Evolutionary conservation across 2,888 invertebrate species (phyloP).

Genomic region (Malacosoma neustria): DNA sequence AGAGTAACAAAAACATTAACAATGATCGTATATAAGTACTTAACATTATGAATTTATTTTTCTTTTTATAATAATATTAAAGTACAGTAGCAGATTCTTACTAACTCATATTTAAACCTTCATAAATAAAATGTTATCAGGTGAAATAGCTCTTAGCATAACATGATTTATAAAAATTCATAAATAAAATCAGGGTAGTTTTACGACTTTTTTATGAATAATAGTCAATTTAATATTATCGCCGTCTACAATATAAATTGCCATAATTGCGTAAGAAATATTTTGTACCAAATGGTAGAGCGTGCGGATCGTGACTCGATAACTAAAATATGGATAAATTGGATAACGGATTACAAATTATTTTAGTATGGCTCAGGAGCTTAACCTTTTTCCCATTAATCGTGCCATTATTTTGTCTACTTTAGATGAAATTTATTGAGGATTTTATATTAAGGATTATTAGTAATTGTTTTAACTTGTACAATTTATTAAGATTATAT

Average conservation of each 20-base stretch:
- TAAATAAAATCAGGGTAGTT: background rate
- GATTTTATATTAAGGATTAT: too few species aligned
- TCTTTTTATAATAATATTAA: too few species aligned
- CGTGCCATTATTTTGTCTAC: background rate
- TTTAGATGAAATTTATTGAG: too few species aligned
- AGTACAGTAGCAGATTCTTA: too few species aligned
- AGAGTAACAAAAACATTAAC: too few species aligned
- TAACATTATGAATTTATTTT: too few species aligned
- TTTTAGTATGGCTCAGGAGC: background rate
- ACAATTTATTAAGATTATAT: too few species aligned
- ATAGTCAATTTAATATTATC: slow-evolving; percentile 33
- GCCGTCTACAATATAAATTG: slow-evolving; percentile 26
- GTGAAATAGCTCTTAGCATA: too few species aligned
- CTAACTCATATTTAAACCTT: too few species aligned
- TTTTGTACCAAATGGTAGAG: slow-evolving; percentile 23
- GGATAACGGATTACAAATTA: slow-evolving; percentile 5
- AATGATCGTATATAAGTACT: too few species aligned
- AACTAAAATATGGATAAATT: slow-evolving; percentile 21
- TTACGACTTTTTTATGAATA: slow-evolving; percentile 25
- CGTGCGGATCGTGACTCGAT: slow-evolving; percentile 27
- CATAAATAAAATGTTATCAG: too few species aligned
- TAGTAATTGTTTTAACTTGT: too few species aligned
- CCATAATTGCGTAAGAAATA: slow-evolving; percentile 31
- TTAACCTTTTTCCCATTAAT: background rate
- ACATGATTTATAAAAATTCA: background rate